Evolutionary conservation across 2,797 vertebrate species (phyloP), one percentile per base, ranked within the genome.

Genomic region (Ptychadena robeensis): DNA sequence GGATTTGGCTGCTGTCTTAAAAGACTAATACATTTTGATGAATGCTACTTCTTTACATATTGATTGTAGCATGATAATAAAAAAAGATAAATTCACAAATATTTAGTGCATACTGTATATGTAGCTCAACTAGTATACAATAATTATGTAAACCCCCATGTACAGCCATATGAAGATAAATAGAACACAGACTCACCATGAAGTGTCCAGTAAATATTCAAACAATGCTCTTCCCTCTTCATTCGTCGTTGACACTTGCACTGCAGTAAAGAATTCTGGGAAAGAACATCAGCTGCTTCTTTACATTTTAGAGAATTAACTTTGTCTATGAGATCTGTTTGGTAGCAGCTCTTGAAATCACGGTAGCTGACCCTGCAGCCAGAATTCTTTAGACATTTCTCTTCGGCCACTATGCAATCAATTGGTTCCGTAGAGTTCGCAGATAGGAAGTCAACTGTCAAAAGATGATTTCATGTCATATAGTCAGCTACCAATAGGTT

Each of bases 201-300:
- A 34, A 98, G 79, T 0, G 94, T 95, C 97, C 96, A 98, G 89
- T 96, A 99, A 75, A 98, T 86, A 0, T 89, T 91, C 81, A 98
- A 91, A 86, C 98, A 99, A 66, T 89, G 90, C 86, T 95, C 92
- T 89, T 98, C 96, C 44, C 89, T 95, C 75, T 93, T 96, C 86
- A 94, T 93, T 70, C 94, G 95, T 0, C 96, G 93, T 35, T 95
- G 93, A 85, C 98, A 99, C 79, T 92, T 96, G 90, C 98, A 99
- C 57, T 91, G 88, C 85, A 94, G 85, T 86, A 99, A 90, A 75
- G 92, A 89, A 10, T 91, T 89, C 82, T 91, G 91, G 87, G 93
- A 89, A 2, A 98, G 92, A 12, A 89, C 88, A 0, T 93, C 91
- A 83, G 93, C 95, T 30, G 95, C 93, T 9, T 95, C 92, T 63